Conservation (phyloP, 1,140 invertebrate genomes). For the Hyposmocoma kahamanoa region DNA sequence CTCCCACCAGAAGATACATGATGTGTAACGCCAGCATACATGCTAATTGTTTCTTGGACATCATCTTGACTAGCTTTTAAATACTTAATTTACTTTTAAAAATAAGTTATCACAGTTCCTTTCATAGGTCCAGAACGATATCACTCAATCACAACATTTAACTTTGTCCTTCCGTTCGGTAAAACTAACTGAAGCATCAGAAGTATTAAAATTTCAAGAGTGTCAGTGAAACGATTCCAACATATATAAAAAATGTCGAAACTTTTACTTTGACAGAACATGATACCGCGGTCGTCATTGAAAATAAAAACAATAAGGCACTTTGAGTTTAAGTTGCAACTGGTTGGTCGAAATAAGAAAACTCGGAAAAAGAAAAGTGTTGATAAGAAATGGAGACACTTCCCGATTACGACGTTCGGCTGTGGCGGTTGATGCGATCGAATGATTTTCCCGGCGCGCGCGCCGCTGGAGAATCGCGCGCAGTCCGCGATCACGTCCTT, state of each 20-base stretch:
- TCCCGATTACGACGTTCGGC: conserved; percentile 52
- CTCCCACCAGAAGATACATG: conserved; percentile 83
- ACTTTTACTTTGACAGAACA: conserved; percentile 21
- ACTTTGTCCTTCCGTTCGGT: conserved; percentile 25
- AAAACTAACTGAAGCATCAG: conserved; percentile 26
- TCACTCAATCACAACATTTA: conserved; percentile 28
- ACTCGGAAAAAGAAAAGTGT: conserved; percentile 9
- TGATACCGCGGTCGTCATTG: conserved; percentile 12
- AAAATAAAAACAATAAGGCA: neutral
- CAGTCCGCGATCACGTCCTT: conserved; percentile 43
- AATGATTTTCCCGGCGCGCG: conserved; percentile 63
- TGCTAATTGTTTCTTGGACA: conserved; percentile 88
- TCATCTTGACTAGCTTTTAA: conserved; percentile 71
- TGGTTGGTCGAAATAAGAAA: conserved; percentile 13
- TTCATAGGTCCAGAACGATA: conserved; percentile 4
- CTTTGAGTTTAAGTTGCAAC: conserved; percentile 5
- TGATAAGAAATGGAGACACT: conserved; percentile 38
- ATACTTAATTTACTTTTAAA: neutral
- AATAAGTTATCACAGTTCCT: conserved; percentile 13
- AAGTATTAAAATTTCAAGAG: conserved; percentile 23
- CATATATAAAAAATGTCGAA: conserved; percentile 19
- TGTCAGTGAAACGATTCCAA: conserved; percentile 25
- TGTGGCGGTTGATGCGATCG: conserved; percentile 41
- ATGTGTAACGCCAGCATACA: conserved; percentile 83
- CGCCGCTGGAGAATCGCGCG: conserved; percentile 41